Conservation (phyloP, 2,888 invertebrate species). For the Homarus gammarus region DNA sequence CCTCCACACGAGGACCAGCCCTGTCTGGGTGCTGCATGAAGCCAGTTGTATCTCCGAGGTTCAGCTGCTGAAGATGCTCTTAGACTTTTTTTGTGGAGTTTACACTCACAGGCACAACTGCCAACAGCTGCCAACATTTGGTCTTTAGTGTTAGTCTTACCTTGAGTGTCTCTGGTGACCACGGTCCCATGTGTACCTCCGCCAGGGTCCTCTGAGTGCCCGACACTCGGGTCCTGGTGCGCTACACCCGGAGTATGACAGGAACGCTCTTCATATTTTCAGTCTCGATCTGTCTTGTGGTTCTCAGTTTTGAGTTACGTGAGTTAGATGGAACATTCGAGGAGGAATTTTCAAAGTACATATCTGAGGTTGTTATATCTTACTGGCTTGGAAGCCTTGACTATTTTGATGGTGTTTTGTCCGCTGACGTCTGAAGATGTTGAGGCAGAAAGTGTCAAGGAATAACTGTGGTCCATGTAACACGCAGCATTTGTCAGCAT, state of each 20-base stretch:
- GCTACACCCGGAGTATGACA: not conserved
- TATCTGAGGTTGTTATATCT: not conserved
- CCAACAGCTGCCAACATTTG: not conserved
- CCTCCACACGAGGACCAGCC: not conserved
- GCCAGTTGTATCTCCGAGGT: not conserved
- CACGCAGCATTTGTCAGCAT: not conserved
- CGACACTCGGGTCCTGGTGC: not conserved
- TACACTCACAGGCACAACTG: not conserved
- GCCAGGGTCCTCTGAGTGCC: not conserved
- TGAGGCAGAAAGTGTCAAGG: not conserved
- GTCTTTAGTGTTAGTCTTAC: not conserved
- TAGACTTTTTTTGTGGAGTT: not conserved
- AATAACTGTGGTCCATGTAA: not conserved
- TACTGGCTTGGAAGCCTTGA: not conserved
- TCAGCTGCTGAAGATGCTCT: not conserved
- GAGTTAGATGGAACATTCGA: not conserved
- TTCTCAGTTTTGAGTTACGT: not conserved
- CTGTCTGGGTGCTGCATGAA: not conserved
- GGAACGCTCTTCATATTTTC: not conserved
- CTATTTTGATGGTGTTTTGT: conserved; percentile 21
- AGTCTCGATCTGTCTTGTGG: not conserved
- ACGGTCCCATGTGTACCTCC: not conserved
- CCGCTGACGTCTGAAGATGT: not conserved
- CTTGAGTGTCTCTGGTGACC: not conserved
- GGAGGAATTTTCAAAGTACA: not conserved